phyloP scores from a whole-genome alignment of 2,113 vertebrate genomes.

The Ranitomeya imitator region DNA sequence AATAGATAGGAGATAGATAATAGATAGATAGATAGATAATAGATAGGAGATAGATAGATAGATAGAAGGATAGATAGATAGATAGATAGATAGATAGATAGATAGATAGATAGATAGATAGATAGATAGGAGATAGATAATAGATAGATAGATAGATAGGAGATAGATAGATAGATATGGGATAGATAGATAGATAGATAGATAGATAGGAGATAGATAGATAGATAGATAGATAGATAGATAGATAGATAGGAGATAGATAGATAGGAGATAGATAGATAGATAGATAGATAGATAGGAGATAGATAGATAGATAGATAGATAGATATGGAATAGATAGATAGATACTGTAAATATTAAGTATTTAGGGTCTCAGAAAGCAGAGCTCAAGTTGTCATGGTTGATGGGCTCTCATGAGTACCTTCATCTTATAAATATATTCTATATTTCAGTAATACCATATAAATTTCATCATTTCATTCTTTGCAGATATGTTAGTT shows the following conservation, averaged over 20 bases:
- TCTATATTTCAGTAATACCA: no score
- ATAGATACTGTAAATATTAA: not conserved
- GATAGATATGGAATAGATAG: not conserved
- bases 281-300: no score
- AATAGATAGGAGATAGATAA: constrained; percentile 7
- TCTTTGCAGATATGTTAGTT: no score
- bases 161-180: no score
- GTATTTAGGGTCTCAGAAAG: no score
- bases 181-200: not conserved
- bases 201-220: not conserved
- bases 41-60: no score
- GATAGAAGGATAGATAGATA: not conserved
- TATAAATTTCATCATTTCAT: no score
- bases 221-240: not conserved
- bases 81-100: not conserved
- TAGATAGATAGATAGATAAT: not conserved
- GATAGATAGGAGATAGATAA: not conserved
- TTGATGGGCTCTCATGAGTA: no score
- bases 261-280: no score
- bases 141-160: no score
- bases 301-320: not conserved
- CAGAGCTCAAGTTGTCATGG: no score
- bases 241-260: not conserved
- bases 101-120: constrained; percentile 7
- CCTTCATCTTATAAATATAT: no score